phyloP scores from a whole-genome alignment of 2,797 vertebrate genomes.

The Microcaecilia unicolor region DNA sequence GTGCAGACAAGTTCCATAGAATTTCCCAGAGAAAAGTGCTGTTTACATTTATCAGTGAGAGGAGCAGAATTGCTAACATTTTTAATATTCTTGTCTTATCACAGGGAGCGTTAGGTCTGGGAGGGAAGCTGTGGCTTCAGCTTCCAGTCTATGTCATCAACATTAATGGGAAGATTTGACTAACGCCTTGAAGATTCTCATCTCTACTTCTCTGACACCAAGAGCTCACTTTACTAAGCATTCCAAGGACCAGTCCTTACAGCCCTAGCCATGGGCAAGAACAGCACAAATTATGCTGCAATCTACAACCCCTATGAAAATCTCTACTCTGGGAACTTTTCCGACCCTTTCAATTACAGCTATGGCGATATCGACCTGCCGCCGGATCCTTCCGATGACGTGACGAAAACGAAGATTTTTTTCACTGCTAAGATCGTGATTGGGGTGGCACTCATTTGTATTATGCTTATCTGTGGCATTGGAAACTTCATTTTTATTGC shows the following conservation, averaged over 20 bases:
- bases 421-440: conserved; percentile 82
- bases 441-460: conserved; percentile 73
- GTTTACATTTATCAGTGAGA: too few relatives aligned
- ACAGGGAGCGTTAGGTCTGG: too few relatives aligned
- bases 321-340: conserved; percentile 29
- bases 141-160: not conserved
- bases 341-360: conserved; percentile 54
- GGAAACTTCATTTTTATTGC: conserved; percentile 90
- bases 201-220: not conserved
- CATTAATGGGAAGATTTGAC: not conserved
- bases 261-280: not conserved
- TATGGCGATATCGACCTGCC: conserved; percentile 77
- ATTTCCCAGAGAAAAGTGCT: too few relatives aligned
- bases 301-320: conserved; percentile 21
- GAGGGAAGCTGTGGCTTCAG: not conserved
- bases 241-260: not conserved
- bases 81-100: too few relatives aligned
- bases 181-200: not conserved
- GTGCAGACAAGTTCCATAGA: too few relatives aligned
- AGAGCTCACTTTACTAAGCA: not conserved
- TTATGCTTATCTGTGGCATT: conserved; percentile 87
- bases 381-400: conserved; percentile 72
- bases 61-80: too few relatives aligned
- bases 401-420: conserved; percentile 82
- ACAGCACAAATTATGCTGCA: conserved; percentile 31